A percentile compares a stretch with the other conserved stretches of the same genome.
Conservation (phyloP, 1,140 invertebrate species). For the Pogonus chalceus region DNA sequence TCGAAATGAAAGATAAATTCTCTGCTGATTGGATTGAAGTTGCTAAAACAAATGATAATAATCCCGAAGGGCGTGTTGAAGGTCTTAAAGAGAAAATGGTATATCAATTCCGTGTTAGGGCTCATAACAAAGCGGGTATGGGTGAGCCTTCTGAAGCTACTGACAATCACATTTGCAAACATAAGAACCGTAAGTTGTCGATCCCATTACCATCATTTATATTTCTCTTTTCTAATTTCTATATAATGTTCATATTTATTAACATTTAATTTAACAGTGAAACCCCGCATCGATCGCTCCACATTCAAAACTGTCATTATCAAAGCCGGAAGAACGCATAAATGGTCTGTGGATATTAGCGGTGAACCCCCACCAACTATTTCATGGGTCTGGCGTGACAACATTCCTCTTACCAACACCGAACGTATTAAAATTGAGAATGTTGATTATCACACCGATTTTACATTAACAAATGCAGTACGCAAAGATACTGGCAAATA, state of each 20-base stretch:
- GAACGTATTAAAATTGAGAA: conserved; percentile 85
- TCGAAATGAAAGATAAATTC: conserved; percentile 96
- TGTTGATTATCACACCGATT: conserved; percentile 83
- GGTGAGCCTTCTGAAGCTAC: conserved; percentile 85
- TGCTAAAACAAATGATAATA: conserved; percentile 64
- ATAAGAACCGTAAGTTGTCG: conserved; percentile 72
- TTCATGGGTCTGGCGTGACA: conserved; percentile 80
- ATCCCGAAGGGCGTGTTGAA: conserved; percentile 70
- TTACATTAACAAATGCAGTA: conserved; percentile 69
- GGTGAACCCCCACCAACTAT: conserved; percentile 81
- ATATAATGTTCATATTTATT: conserved; percentile 12
- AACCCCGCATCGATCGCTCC: conserved; percentile 84
- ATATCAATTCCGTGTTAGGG: conserved; percentile 86
- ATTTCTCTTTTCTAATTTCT: conserved; percentile 21
- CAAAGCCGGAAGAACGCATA: conserved; percentile 82
- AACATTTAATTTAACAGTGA: conserved; percentile 35
- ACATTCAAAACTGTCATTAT: conserved; percentile 79
- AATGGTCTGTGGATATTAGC: conserved; percentile 82
- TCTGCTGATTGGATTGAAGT: conserved; percentile 82
- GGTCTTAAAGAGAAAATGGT: conserved; percentile 87
- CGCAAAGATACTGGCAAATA: conserved; percentile 88
- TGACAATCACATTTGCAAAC: conserved; percentile 85
- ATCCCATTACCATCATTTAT: not conserved
- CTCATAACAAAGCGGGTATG: conserved; percentile 83
- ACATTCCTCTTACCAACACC: conserved; percentile 67